phyloP scores from a whole-genome alignment of 2,113 vertebrate genomes.

The Arvicanthis niloticus region DNA sequence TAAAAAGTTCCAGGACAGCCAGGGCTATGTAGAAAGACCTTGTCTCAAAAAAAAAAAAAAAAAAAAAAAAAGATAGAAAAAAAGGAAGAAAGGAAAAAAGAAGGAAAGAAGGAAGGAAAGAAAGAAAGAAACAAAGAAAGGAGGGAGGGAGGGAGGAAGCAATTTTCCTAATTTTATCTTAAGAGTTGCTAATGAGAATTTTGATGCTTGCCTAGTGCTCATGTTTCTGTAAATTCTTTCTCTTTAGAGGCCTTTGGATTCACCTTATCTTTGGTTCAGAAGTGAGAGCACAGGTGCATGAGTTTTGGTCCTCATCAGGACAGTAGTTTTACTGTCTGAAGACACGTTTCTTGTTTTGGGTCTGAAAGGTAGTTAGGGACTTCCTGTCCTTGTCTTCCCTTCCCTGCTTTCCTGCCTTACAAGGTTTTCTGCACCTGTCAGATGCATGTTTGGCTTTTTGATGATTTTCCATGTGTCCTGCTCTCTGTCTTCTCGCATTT shows the following conservation, averaged over 20 bases:
- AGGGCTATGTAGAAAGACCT: no score
- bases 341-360: neutral
- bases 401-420: neutral
- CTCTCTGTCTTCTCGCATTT: neutral
- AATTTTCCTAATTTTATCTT: neutral
- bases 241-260: neutral
- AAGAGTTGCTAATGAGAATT: conserved; percentile 18
- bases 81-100: neutral
- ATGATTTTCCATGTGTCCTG: neutral
- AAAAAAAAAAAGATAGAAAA: neutral
- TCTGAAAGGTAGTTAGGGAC: neutral
- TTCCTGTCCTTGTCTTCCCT: neutral
- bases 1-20: neutral
- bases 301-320: neutral
- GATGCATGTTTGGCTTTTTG: neutral
- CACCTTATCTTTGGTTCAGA: conserved; percentile 14
- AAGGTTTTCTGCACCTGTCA: neutral
- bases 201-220: neutral
- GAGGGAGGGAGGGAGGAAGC: no score
- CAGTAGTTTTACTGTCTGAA: neutral
- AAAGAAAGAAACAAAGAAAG: no score
- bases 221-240: neutral
- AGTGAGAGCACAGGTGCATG: neutral
- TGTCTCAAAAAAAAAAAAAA: no score
- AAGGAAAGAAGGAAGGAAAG: neutral